Evolutionary conservation across 2,113 vertebrate species (phyloP), one percentile per base, ranked within the genome.

Genomic region (Myiopsitta monachus): DNA sequence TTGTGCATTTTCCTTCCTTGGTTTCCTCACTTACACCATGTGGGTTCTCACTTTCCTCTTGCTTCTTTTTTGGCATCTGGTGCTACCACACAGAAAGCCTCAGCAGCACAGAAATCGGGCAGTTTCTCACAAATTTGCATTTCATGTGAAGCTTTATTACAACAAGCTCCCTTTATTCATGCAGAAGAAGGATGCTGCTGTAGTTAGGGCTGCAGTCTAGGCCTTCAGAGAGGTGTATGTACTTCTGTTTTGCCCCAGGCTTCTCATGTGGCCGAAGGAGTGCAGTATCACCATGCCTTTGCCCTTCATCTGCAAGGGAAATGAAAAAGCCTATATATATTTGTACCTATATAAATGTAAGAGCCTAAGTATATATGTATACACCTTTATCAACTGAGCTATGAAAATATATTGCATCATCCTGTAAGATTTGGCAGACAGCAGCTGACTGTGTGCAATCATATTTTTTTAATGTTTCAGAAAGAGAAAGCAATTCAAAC

Each of bases 1-100:
- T 39, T 26, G 11, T 7, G 39, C 9, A 0, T 52, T 76, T 88
- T 70, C 31, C 44, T 81, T 5, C 0, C 8, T 78, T 31, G 51
- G 28, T 52, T 83, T 82, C 84, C 23, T 70, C 68, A 49, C 63
- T 63, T 2, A 39, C 1, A 2, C 64, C 55, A 14, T 87, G 93
- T 94, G 64, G 51, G 64, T 94, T 97, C 80, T 90, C 83, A 73
- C 83, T 78, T 90, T 16, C 38, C 14, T 81, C 76, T 80, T 79
- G 9, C 63, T 91, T 77, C 49, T 74, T 49, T 81, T 87, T 80
- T 55, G 51, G 61, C 67, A 92, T 63, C 46, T 85, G n/a, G 31
- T 91, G 75, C 46, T 80, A 67, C 19, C 1, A 6, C 38, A 69
- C 44, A 80, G 84, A 92, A 93, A 91, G 63, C 18, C 54, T 88